Evolutionary conservation across 2,888 invertebrate genomes (phyloP).

Genomic region (Drosophila niveifrons): DNA sequence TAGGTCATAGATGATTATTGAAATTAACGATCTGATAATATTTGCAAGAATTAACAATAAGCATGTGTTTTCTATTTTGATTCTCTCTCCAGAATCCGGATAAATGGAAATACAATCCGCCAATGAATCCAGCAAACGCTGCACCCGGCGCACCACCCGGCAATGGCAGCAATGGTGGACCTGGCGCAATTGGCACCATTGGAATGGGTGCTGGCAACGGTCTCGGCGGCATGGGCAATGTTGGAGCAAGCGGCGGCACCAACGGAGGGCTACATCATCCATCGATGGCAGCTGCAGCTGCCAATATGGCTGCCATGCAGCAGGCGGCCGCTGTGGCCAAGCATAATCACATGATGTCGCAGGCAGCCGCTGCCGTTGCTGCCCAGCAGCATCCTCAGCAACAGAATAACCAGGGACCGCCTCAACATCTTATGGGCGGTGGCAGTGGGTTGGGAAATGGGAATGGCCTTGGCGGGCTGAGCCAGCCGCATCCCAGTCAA

Average conservation of each 20-base stretch:
- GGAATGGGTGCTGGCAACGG: slow-evolving; percentile 85
- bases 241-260: slow-evolving; percentile 75
- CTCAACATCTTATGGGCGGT: slow-evolving; percentile 86
- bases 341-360: slow-evolving; percentile 84
- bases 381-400: slow-evolving; percentile 85
- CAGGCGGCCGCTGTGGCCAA: slow-evolving; percentile 83
- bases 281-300: slow-evolving; percentile 82
- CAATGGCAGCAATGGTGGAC: slow-evolving; percentile 85
- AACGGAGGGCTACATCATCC: slow-evolving; percentile 84
- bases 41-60: slow-evolving; percentile 4
- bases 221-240: slow-evolving; percentile 83
- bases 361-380: slow-evolving; percentile 82
- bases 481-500: slow-evolving; percentile 86
- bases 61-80: background rate
- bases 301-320: slow-evolving; percentile 84
- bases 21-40: background rate
- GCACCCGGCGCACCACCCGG: slow-evolving; percentile 86
- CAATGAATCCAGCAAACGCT: slow-evolving; percentile 84
- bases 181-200: slow-evolving; percentile 85
- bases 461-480: slow-evolving; percentile 86
- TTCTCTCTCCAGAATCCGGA: slow-evolving; percentile 90
- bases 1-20: no score
- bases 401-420: slow-evolving; percentile 86
- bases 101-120: slow-evolving; percentile 93
- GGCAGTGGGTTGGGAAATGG: slow-evolving; percentile 84